Evolutionary conservation across 2,888 invertebrate species (phyloP), one percentile per base, ranked within the genome.

Genomic region (Drosophila birchii): DNA sequence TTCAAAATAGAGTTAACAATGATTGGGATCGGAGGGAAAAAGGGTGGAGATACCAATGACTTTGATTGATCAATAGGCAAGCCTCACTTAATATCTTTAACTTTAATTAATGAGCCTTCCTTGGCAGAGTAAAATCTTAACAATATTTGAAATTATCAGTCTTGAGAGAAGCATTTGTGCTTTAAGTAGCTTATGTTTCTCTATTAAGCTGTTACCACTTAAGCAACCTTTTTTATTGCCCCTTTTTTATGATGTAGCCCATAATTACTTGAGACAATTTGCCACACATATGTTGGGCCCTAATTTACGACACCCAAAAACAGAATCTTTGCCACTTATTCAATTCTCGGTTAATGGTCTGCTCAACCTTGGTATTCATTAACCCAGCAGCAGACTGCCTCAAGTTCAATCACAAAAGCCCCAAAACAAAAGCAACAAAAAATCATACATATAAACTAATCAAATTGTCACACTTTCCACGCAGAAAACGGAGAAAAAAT

Each of bases 381-480:
- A 86, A 85, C 78, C 79, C 76, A 57, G 6, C 26, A n/a, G n/a
- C 69, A 45, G 39, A 71, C 72, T 68, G 75, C 68, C 76, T 87
- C 86, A 86, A 86, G 86, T 86, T 86, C 86, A 86, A 89, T 86
- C 80, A 71, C 78, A 80, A 86, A 53, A 51, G 45, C 44, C 70
- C 66, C 58, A 47, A 49, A 75, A 43, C 32, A 58, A 38, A 63
- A 41, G 12, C 41, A 61, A 32, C 45, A 36, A 20, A 18, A 67
- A 67, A 38, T n/a, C 45, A 60, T 66, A 72, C 75, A 68, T 73
- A 73, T 81, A 66, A 80, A 88, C 87, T 86, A 84, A 86, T 86
- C 88, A 87, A 86, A 89, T 78, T 76, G 85, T 86, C 85, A 87
- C 89, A 85, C 85, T 85, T 88, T 86, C 87, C 85, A 86, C 74